A percentile compares a stretch with the other conserved stretches of the same genome.
phyloP scores from a whole-genome alignment of 2,113 vertebrate genomes.

The Labeo catla region DNA sequence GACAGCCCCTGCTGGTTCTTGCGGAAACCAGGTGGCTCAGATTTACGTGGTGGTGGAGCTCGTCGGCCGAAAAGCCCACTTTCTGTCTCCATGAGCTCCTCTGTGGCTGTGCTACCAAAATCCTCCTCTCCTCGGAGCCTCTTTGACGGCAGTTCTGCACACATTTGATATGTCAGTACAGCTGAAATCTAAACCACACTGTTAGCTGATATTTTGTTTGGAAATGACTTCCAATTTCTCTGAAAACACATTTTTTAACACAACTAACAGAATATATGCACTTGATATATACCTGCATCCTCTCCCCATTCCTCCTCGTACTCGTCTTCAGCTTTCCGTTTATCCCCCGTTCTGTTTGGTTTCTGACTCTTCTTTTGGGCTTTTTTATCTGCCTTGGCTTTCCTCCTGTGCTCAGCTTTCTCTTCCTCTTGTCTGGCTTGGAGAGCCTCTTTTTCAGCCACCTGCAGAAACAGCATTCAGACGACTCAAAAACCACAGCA shows the following conservation, averaged over 20 bases:
- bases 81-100: conserved; percentile 78
- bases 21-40: conserved; percentile 54
- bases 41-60: conserved; percentile 55
- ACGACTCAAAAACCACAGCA: not conserved
- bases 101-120: conserved; percentile 11
- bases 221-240: not conserved
- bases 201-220: not conserved
- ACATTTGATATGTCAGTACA: not conserved
- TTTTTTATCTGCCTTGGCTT: conserved; percentile 84
- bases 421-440: conserved; percentile 85
- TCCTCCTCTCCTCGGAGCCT: conserved; percentile 76
- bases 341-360: conserved; percentile 74
- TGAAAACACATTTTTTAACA: not conserved
- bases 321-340: conserved; percentile 78
- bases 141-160: conserved; percentile 80
- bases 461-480: conserved; percentile 71
- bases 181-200: not conserved
- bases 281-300: conserved; percentile 75
- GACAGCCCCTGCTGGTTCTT: conserved; percentile 69
- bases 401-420: conserved; percentile 82
- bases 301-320: conserved; percentile 84
- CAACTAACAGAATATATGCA: not conserved
- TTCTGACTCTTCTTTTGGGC: conserved; percentile 80
- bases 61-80: conserved; percentile 73
- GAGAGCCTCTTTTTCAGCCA: conserved; percentile 88